Evolutionary conservation across 2,113 vertebrate genomes (phyloP).

Genomic region (Rhinopithecus roxellana): DNA sequence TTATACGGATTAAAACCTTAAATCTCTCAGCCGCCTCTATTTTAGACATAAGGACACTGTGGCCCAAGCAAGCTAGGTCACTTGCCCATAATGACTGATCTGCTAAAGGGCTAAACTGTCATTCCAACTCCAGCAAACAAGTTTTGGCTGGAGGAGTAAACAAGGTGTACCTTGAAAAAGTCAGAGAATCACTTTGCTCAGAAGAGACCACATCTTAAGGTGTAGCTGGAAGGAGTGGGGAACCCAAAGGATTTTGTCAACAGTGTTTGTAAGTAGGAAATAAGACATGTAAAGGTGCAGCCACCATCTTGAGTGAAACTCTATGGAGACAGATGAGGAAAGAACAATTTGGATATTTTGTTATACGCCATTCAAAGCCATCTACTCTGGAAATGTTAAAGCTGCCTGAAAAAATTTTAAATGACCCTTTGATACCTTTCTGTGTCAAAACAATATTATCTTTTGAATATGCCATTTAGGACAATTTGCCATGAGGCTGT

Average conservation of each 20-base stretch:
- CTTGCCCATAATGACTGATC: accelerated
- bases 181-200: not conserved
- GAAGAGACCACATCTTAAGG: no score
- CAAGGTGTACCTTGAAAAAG: accelerated
- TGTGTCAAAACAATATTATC: no score
- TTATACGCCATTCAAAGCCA: accelerated
- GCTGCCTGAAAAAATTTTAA: not conserved
- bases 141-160: not conserved
- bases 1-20: accelerated
- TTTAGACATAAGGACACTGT: not conserved
- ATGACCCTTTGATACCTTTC: accelerated
- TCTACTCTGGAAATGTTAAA: not conserved
- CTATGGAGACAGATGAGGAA: not conserved
- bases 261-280: accelerated
- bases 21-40: no score
- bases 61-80: accelerated
- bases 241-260: not conserved
- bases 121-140: accelerated
- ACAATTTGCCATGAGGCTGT: accelerated
- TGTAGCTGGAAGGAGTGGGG: accelerated
- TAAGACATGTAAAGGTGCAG: accelerated
- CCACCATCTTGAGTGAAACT: accelerated
- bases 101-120: accelerated
- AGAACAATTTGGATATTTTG: accelerated
- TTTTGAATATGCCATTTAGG: not conserved